These are phyloP conservation scores for Vireo griseus DNA, from an alignment of 2,797 vertebrate species.

Conservation along the genomic window DNA sequence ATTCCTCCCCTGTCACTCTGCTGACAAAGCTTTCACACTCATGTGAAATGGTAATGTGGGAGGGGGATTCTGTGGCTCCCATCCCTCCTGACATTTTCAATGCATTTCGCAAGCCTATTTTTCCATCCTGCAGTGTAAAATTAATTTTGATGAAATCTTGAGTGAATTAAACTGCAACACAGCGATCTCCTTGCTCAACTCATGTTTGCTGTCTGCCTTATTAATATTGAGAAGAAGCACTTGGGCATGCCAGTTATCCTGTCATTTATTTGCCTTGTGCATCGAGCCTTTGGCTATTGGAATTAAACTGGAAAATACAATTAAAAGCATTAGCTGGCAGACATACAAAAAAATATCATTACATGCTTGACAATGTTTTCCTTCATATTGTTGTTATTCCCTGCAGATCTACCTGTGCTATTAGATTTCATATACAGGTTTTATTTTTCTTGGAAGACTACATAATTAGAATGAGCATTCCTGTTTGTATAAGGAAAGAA, in stretches of 20 bases:
- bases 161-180: constrained; percentile 22
- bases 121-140: background rate
- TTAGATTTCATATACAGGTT: constrained; percentile 36
- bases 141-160: constrained; percentile 29
- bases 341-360: constrained; percentile 50
- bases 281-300: constrained; percentile 57
- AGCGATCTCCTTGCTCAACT: background rate
- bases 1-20: background rate
- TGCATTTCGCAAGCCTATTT: background rate
- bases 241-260: constrained; percentile 34
- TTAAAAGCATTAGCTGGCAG: constrained; percentile 58
- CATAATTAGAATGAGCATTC: background rate
- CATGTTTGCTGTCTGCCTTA: constrained; percentile 38
- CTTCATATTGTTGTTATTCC: constrained; percentile 27
- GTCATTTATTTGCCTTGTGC: constrained; percentile 39
- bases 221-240: constrained; percentile 29
- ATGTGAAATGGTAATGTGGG: background rate
- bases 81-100: background rate
- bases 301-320: constrained; percentile 61
- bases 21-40: background rate
- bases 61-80: background rate
- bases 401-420: constrained; percentile 30
- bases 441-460: constrained; percentile 4
- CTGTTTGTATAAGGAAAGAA: background rate
- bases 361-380: constrained; percentile 45